phyloP scores from a whole-genome alignment of 2,888 invertebrate genomes.

The Xylocampa areola region DNA sequence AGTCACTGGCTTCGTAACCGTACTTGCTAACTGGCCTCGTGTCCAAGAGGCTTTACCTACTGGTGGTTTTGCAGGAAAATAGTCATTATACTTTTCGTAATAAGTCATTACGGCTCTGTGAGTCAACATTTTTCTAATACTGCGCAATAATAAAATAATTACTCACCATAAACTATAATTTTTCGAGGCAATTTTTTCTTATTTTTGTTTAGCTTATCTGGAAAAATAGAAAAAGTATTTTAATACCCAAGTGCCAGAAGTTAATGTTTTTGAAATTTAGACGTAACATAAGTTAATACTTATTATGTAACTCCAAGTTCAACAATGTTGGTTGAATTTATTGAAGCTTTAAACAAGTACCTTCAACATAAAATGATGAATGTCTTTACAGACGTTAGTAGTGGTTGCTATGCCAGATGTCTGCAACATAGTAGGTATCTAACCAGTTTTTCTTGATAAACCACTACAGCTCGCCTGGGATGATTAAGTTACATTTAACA shows the following conservation, averaged over 20 bases:
- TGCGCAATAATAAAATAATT: conserved; percentile 2
- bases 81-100: conserved; percentile 12
- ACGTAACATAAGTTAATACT: background rate
- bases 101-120: conserved; percentile 3
- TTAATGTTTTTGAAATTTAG: background rate
- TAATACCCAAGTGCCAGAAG: background rate
- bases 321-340: background rate
- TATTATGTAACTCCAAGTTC: background rate
- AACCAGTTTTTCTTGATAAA: conserved; percentile 39
- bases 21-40: conserved; percentile 16
- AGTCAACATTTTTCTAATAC: conserved; percentile 10
- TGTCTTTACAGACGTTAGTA: conserved; percentile 6
- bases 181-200: conserved; percentile 59
- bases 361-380: background rate
- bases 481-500: conserved; percentile 10
- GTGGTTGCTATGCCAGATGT: conserved; percentile 28
- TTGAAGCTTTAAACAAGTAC: background rate
- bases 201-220: conserved; percentile 59
- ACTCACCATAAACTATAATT: conserved; percentile 57
- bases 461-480: conserved; percentile 1
- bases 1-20: conserved; percentile 8
- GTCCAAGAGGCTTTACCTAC: conserved; percentile 3
- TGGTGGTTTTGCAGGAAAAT: conserved; percentile 25
- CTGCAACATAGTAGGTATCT: conserved; percentile 16
- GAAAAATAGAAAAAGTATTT: conserved; percentile 39